Conservation (phyloP, 2,888 invertebrate genomes). For the Phorcus lineatus region DNA sequence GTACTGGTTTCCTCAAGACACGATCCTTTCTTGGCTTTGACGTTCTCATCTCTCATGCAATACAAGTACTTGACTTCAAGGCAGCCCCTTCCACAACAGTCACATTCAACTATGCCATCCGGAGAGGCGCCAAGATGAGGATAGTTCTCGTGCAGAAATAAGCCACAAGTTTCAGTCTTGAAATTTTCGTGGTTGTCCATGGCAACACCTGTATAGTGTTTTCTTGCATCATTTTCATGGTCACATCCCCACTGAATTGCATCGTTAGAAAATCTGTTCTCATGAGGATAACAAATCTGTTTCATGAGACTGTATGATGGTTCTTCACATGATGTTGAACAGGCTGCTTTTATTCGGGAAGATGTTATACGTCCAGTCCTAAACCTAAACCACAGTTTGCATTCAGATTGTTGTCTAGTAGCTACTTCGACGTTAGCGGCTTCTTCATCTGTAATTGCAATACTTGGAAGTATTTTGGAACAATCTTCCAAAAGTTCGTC, state of each 20-base stretch:
- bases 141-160: slow-evolving; percentile 7
- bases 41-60: slow-evolving; percentile 11
- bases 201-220: background rate
- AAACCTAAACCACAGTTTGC: slow-evolving; percentile 28
- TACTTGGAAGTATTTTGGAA: too few species aligned
- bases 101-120: slow-evolving; percentile 31
- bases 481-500: too few species aligned
- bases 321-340: background rate
- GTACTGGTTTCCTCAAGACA: background rate
- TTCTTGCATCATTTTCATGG: slow-evolving; percentile 10
- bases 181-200: background rate
- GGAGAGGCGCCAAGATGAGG: slow-evolving; percentile 33
- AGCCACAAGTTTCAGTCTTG: background rate
- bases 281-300: background rate
- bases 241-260: slow-evolving; percentile 22
- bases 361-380: slow-evolving; percentile 32
- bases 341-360: background rate
- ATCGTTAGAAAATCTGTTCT: background rate
- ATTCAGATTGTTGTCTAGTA: too few species aligned
- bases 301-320: background rate
- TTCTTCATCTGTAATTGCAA: too few species aligned
- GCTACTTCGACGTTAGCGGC: too few species aligned
- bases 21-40: background rate
- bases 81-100: slow-evolving; percentile 34
- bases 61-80: slow-evolving; percentile 29